Evolutionary conservation across 2,888 invertebrate genomes (phyloP), one percentile per base, ranked within the genome.

Genomic region (Heliconius sara): DNA sequence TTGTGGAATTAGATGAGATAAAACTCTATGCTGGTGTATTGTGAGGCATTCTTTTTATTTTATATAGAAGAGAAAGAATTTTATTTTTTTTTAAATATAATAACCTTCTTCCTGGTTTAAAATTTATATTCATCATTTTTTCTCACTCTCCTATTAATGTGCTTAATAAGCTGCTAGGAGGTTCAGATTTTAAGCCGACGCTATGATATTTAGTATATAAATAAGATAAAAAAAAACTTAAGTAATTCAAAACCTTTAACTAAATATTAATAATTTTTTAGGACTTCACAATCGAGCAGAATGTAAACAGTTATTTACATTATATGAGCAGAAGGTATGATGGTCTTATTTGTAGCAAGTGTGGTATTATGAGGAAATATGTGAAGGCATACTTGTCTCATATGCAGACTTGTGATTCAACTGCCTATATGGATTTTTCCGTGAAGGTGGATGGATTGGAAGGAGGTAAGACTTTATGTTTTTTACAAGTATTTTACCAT

Each of bases 341-440:
- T 19, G 85, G 86, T 5, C 82, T 90, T 60, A 81, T 70, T 39
- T 90, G 90, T 79, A 70, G 79, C 0, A 87, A 88, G 81, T 88
- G 89, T 79, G 89, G 88, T 7, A 70, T 86, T n/a, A 81, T 70
- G 63, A 85, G 89, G 72, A 89, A 87, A 80, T 91, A 91, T 78
- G 87, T 86, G 2, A 90, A 90, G 83, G 78, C 83, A 3, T 91
- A 85, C 83, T 76, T 89, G 77, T 43, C 75, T 13, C 86, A 86
- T 68, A 71, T 85, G 13, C 70, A 81, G 9, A 70, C 75, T 7
- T 85, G 85, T 75, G 76, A 82, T 19, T 60, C 80, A 6, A 78
- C 68, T n/a, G 63, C 60, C 16, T 66, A 43, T 47, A 68, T 65
- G 13, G 65, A 77, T 39, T 25, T 70, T 60, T 27, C 76, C 3